A percentile compares a stretch with the other conserved stretches of the same genome.
phyloP scores from a whole-genome alignment of 2,888 invertebrate species.

The Oeneis ivallda region DNA sequence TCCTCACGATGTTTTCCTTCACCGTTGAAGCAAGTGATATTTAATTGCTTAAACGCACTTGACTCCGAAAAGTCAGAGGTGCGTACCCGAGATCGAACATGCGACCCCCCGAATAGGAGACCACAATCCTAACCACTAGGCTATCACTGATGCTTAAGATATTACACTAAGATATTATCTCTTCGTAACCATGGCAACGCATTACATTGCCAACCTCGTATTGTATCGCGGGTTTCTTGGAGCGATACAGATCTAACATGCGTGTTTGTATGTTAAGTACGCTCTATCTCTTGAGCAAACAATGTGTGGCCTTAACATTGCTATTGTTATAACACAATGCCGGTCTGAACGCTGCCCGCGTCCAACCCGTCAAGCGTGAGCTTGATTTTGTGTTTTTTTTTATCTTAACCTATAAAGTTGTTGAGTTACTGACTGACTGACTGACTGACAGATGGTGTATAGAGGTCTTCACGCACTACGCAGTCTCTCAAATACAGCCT shows the following conservation, averaged over 20 bases:
- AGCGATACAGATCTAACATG: slow-evolving; percentile 28
- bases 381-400: slow-evolving; percentile 7
- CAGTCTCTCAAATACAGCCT: too few species aligned
- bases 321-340: slow-evolving; percentile 39
- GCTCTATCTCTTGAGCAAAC: slow-evolving; percentile 27
- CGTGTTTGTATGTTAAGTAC: slow-evolving; percentile 33
- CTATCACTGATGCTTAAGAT: background rate
- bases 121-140: too few species aligned
- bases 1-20: too few species aligned
- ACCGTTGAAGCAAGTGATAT: too few species aligned
- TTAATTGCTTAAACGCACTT: too few species aligned
- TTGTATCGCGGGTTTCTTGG: slow-evolving; percentile 9
- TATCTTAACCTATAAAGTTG: background rate
- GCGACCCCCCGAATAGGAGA: too few species aligned
- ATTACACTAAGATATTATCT: background rate
- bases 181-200: slow-evolving; percentile 16
- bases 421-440: background rate
- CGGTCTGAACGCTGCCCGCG: slow-evolving; percentile 31
- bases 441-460: too few species aligned
- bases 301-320: slow-evolving; percentile 44
- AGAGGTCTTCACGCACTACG: too few species aligned
- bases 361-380: slow-evolving; percentile 23
- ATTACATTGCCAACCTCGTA: slow-evolving; percentile 12
- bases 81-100: too few species aligned
- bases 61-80: too few species aligned